These are phyloP conservation scores for Philopedon plagiatum DNA, from an alignment of 2,888 invertebrate species.

Conservation along the genomic window DNA sequence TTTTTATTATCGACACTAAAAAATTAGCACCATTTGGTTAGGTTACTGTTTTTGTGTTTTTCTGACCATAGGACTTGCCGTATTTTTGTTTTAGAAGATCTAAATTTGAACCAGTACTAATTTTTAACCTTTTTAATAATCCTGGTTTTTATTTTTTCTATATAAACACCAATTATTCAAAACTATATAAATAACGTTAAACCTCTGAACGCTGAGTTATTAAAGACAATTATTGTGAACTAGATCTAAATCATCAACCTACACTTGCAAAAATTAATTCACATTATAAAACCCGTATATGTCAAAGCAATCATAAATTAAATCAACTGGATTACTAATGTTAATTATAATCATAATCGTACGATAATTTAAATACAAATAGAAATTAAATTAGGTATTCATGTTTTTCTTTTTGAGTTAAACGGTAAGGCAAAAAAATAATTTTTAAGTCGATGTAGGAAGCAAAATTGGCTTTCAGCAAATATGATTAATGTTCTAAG, in stretches of 20 bases:
- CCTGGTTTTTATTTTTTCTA: too few species aligned
- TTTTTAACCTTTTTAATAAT: too few species aligned
- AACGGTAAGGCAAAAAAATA: constrained; percentile 22
- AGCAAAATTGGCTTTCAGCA: constrained; percentile 39
- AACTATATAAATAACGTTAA: neutral
- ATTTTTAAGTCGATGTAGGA: constrained; percentile 39
- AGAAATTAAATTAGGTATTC: constrained; percentile 29
- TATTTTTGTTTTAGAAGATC: too few species aligned
- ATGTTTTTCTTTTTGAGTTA: constrained; percentile 7
- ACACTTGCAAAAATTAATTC: constrained; percentile 25
- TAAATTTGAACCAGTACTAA: too few species aligned
- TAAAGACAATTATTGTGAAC: constrained; percentile 15
- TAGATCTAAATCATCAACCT: constrained; percentile 27
- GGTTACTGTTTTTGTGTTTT: too few species aligned
- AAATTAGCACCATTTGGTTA: too few species aligned
- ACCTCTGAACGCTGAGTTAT: neutral
- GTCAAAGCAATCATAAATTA: constrained; percentile 40
- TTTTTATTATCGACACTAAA: too few species aligned
- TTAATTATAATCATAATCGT: constrained; percentile 34
- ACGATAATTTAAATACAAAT: constrained; percentile 36
- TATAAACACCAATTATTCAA: too few species aligned
- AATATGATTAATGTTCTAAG: constrained; percentile 41
- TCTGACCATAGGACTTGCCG: too few species aligned
- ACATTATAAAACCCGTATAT: constrained; percentile 30
- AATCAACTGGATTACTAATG: constrained; percentile 24